phyloP scores from a whole-genome alignment of 2,797 vertebrate species.

The Acanthurus leucopareius region DNA sequence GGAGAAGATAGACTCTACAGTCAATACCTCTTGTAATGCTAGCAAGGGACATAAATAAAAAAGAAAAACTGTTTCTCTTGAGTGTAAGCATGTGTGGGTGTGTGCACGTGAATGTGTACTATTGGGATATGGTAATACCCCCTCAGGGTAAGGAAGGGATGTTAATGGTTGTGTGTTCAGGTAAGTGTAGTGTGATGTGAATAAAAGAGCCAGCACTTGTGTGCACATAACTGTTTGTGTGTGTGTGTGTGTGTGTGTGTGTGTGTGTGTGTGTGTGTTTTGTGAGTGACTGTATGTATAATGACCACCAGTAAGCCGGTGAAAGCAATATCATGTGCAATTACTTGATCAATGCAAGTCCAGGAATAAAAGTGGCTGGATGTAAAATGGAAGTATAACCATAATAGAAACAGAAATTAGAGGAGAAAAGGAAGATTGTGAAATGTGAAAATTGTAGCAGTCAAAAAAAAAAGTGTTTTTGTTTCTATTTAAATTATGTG shows the following conservation, averaged over 20 bases:
- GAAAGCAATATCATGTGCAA: neutral
- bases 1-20: slow-evolving; percentile 55
- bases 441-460: neutral
- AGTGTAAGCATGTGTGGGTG: slow-evolving; percentile 14
- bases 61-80: slow-evolving; percentile 32
- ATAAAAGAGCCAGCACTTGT: neutral
- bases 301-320: neutral
- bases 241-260: slow-evolving; percentile 2
- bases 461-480: neutral
- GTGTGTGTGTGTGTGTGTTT: neutral
- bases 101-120: slow-evolving; percentile 3
- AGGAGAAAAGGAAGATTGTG: neutral
- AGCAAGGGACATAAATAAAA: slow-evolving; percentile 56
- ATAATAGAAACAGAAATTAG: neutral
- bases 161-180: slow-evolving; percentile 19
- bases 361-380: neutral
- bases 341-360: too few species aligned
- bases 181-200: slow-evolving; percentile 5
- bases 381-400: neutral
- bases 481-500: too few species aligned
- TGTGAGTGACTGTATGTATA: neutral
- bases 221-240: neutral
- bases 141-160: slow-evolving; percentile 17
- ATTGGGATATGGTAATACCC: slow-evolving; percentile 24
- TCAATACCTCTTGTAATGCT: slow-evolving; percentile 64